Evolutionary conservation across 2,888 invertebrate species (phyloP).

Genomic region (Germaria angustata): DNA sequence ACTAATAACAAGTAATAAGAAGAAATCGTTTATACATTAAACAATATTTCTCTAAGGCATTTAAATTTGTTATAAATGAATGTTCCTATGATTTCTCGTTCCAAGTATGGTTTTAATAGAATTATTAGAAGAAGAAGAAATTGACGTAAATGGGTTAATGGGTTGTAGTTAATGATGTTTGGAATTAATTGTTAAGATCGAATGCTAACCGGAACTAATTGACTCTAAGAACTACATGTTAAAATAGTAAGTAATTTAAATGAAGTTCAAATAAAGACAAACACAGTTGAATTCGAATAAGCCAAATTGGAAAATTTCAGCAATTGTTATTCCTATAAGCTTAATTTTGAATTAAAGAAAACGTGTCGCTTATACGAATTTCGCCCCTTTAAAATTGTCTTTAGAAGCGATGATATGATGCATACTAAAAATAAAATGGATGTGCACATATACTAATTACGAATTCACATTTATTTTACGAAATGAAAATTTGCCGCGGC

Average conservation of each 20-base stretch:
- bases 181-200: conserved; percentile 2
- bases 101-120: conserved; percentile 36
- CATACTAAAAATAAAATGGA: no score
- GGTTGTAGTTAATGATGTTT: conserved; percentile 44
- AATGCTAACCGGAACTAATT: conserved; percentile 47
- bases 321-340: no score
- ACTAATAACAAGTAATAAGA: background rate
- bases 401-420: no score
- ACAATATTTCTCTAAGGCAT: conserved; percentile 5
- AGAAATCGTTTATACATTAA: conserved; percentile 23
- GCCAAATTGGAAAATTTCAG: no score
- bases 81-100: background rate
- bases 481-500: no score
- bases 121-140: conserved; percentile 23
- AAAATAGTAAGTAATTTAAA: conserved; percentile 7
- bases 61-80: conserved; percentile 26
- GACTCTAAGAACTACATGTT: background rate
- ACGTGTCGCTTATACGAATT: no score
- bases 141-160: conserved; percentile 48
- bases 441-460: no score
- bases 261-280: background rate
- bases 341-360: no score
- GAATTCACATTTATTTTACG: no score
- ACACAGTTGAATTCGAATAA: no score
- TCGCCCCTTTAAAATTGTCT: no score